Conservation (phyloP, 2,797 vertebrate genomes). For the Tenualosa thibaudeaui region DNA sequence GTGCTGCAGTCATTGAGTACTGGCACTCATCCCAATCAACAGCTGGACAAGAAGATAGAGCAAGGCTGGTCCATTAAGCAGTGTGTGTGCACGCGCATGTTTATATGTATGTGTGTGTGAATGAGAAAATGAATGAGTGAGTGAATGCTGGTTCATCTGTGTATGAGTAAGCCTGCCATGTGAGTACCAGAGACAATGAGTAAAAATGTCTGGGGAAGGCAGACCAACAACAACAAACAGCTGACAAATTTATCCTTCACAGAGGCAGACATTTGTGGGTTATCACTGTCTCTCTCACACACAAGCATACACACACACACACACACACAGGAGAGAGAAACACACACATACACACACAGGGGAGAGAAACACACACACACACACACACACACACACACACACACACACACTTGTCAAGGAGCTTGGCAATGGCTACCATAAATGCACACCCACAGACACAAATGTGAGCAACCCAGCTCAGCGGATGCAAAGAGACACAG, state of each 20-base stretch:
- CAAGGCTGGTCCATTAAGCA: background rate
- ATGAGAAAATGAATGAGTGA: background rate
- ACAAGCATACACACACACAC: background rate
- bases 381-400: background rate
- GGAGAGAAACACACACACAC: too few species aligned
- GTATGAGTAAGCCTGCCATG: background rate
- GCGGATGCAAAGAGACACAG: background rate
- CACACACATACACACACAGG: background rate
- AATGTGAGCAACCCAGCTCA: background rate
- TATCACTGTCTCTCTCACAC: background rate
- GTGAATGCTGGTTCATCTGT: background rate
- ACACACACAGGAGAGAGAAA: too few species aligned
- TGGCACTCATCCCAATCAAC: slow-evolving; percentile 6
- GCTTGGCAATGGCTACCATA: background rate
- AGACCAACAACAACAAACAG: background rate
- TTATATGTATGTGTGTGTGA: background rate
- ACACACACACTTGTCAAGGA: background rate
- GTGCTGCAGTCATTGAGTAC: background rate
- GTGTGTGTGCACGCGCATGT: background rate
- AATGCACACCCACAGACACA: background rate
- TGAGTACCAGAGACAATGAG: background rate
- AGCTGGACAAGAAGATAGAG: slow-evolving; percentile 13
- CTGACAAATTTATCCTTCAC: background rate
- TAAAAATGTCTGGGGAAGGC: background rate
- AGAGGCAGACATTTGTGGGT: background rate